These are phyloP conservation scores for Acyrthosiphon pisum DNA, from an alignment of 1,140 invertebrate species.

Conservation along the genomic window DNA sequence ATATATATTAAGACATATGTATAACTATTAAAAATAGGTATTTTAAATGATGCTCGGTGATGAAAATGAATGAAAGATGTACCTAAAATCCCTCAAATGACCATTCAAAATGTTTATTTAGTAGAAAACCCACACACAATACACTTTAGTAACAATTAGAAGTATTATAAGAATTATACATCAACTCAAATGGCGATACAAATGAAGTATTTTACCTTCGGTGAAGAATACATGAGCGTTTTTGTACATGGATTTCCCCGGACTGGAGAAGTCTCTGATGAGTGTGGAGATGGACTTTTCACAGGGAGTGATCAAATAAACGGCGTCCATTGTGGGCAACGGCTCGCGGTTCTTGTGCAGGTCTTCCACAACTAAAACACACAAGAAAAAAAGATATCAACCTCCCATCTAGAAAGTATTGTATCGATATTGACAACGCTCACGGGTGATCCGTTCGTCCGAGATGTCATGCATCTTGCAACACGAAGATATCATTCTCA, in stretches of 20 bases:
- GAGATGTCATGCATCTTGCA: constrained; percentile 99
- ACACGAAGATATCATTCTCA: constrained; percentile 99
- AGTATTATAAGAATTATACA: background rate
- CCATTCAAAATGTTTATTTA: too few relatives aligned
- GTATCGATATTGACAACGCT: constrained; percentile 63
- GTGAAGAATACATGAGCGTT: constrained; percentile 98
- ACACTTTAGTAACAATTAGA: background rate
- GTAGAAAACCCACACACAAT: too few relatives aligned
- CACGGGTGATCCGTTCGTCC: constrained; percentile 96
- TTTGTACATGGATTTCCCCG: constrained; percentile 88
- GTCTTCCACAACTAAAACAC: constrained; percentile 90
- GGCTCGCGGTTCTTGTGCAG: constrained; percentile 97
- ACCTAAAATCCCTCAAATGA: too few relatives aligned
- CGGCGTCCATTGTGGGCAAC: constrained; percentile 92
- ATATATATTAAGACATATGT: too few relatives aligned
- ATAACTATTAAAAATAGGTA: too few relatives aligned
- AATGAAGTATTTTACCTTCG: constrained; percentile 77
- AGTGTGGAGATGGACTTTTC: constrained; percentile 91
- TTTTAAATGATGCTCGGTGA: too few relatives aligned
- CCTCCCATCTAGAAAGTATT: background rate
- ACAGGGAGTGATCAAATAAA: constrained; percentile 96
- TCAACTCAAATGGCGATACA: background rate
- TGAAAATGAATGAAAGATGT: too few relatives aligned
- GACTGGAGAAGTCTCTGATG: constrained; percentile 92
- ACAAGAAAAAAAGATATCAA: background rate